phyloP scores from a whole-genome alignment of 2,113 vertebrate genomes.

The Heloderma charlesbogerti region DNA sequence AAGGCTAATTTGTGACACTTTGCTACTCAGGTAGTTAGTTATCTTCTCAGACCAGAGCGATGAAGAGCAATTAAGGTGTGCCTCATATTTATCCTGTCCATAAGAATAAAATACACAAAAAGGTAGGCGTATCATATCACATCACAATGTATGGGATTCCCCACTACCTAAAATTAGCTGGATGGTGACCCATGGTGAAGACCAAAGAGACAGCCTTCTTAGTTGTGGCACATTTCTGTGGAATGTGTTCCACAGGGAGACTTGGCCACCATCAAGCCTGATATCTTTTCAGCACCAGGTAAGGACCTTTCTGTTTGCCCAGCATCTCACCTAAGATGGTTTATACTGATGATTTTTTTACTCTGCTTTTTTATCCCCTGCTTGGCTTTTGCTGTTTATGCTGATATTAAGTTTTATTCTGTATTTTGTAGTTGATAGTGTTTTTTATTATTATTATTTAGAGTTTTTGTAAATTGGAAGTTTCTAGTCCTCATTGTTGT shows the following conservation, averaged over 20 bases:
- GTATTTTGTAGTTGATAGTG: background rate
- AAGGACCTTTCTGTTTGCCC: no score
- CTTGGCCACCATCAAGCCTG: no score
- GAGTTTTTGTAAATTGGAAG: background rate
- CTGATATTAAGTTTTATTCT: background rate
- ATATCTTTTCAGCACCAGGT: no score
- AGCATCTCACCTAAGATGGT: no score
- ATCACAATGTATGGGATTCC: background rate
- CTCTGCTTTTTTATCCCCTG: background rate
- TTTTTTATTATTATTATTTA: no score
- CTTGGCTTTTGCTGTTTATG: background rate
- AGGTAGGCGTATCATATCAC: background rate
- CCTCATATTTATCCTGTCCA: background rate
- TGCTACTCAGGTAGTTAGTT: background rate
- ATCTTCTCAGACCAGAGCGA: background rate
- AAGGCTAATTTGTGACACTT: conserved; percentile 33
- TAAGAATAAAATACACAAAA: background rate
- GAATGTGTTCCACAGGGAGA: no score
- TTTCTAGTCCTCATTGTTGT: background rate
- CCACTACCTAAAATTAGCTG: background rate
- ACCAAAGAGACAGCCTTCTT: background rate
- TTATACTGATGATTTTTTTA: background rate
- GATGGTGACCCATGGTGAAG: background rate
- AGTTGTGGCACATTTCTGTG: background rate
- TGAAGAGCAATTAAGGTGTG: rapidly evolving